A percentile compares a stretch with the other conserved stretches of the same genome.
Evolutionary conservation across 1,140 invertebrate species (phyloP).

Genomic region (Microplitis mediator): DNA sequence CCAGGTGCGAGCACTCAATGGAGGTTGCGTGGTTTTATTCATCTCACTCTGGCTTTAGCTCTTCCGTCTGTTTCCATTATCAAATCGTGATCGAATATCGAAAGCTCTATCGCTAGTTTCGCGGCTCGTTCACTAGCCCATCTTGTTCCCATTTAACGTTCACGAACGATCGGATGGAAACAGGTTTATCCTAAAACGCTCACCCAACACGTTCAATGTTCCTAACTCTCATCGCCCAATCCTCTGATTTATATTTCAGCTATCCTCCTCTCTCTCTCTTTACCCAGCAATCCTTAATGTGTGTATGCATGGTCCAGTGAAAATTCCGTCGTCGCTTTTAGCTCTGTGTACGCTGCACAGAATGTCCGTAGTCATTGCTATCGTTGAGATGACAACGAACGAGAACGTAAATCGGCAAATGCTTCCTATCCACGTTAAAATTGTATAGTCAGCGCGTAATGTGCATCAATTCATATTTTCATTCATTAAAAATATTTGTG

Average conservation of each 20-base stretch:
- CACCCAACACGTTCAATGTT: not conserved
- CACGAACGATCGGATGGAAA: constrained; percentile 7
- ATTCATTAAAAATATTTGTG: no score
- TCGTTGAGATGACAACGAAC: not conserved
- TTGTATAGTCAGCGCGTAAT: constrained; percentile 15
- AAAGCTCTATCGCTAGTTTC: constrained; percentile 7
- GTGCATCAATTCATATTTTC: not conserved
- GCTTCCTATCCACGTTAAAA: constrained; percentile 19
- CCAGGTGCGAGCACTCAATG: not conserved
- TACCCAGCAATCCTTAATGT: constrained; percentile 3
- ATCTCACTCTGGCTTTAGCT: not conserved
- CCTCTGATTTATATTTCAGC: not conserved
- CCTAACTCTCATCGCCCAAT: constrained; percentile 6
- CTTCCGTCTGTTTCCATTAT: constrained; percentile 21
- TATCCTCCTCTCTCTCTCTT: not conserved
- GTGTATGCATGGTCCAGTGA: not conserved
- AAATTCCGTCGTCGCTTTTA: not conserved
- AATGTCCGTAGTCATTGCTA: not conserved
- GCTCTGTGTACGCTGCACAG: not conserved
- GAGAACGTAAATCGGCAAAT: constrained; percentile 26
- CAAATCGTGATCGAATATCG: constrained; percentile 12
- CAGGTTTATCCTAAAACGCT: constrained; percentile 16
- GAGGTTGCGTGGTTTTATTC: constrained; percentile 9
- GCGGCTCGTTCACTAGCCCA: constrained; percentile 13
- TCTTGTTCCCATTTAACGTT: constrained; percentile 7